phyloP scores from a whole-genome alignment of 2,797 vertebrate species.

The Mallotus villosus region DNA sequence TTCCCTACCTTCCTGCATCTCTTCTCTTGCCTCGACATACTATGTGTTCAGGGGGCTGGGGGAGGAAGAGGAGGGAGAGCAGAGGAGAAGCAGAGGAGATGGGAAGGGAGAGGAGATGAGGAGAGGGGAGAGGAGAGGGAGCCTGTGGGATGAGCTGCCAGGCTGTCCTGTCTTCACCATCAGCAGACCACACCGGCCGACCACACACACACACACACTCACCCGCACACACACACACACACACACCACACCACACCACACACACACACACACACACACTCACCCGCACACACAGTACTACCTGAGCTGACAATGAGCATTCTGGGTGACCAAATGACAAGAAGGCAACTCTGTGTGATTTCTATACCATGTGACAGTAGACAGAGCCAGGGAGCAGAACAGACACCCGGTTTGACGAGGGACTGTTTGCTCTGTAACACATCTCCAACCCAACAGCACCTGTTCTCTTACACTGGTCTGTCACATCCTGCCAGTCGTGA shows the following conservation, averaged over 20 bases:
- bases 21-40: background rate
- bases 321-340: slow-evolving; percentile 76
- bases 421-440: slow-evolving; percentile 77
- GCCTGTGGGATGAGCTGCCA: slow-evolving; percentile 61
- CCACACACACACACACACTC: slow-evolving; percentile 6
- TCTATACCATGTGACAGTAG: slow-evolving; percentile 76
- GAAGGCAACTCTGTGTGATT: slow-evolving; percentile 73
- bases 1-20: background rate
- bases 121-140: slow-evolving; percentile 22
- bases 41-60: too few species aligned
- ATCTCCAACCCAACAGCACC: slow-evolving; percentile 74
- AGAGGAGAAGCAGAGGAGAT: slow-evolving; percentile 20
- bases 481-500: slow-evolving; percentile 79
- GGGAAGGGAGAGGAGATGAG: slow-evolving; percentile 38
- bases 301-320: slow-evolving; percentile 72
- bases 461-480: slow-evolving; percentile 78
- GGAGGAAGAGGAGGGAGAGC: too few species aligned
- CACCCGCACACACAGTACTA: slow-evolving; percentile 53
- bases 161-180: slow-evolving; percentile 51
- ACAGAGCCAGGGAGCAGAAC: slow-evolving; percentile 78
- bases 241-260: slow-evolving; percentile 11
- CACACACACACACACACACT: slow-evolving; percentile 13
- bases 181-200: slow-evolving; percentile 34
- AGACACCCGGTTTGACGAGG: slow-evolving; percentile 77
- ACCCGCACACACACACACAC: too few species aligned